Evolutionary conservation across 2,888 invertebrate species (phyloP), one percentile per base, ranked within the genome.

Genomic region (Camptogramma bilineatum): DNA sequence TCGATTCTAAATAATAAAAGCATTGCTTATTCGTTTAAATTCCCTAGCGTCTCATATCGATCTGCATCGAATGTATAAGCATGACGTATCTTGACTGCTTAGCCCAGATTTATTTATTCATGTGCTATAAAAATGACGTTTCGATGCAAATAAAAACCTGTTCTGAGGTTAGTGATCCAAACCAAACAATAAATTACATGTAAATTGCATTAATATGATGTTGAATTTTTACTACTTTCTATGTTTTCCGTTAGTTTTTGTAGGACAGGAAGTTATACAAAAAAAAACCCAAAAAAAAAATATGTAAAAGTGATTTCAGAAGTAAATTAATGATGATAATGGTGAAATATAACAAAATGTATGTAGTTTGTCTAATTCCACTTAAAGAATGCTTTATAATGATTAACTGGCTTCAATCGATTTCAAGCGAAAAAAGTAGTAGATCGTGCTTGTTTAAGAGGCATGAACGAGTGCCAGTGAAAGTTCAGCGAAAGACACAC

Each of bases 161-260:
- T 82, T 81, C 31, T 62, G 70, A 76, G 83, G 81, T 77, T 78
- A 72, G 82, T 82, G 83, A 81, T 80, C 82, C 79, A 75, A 72
- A 63, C 82, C 79, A 75, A 72, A 64, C 74, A 73, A 79, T 77
- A 76, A 79, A 78, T 74, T 75, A 79, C 56, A 69, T 52, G 70
- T 69, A 73, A 76, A 75, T 71, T 67, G 74, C 66, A 72, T 54
- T 62, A 64, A 70, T 73, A 72, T 60, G 67, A 69, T 71, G 60
- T 73, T 74, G 66, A 65, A 68, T 73, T 70, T 66, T 66, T 46
- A 64, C 52, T 53, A 66, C 64, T 66, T 61, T 67, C 46, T 60
- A 51, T 44, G 44, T 62, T 60, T 57, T 28, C 67, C 62, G 68
- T 69, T 68, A 70, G 52, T 31, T 60, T 70, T 64, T 66, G 47